phyloP scores from a whole-genome alignment of 2,797 vertebrate genomes.

The Microcaecilia unicolor region DNA sequence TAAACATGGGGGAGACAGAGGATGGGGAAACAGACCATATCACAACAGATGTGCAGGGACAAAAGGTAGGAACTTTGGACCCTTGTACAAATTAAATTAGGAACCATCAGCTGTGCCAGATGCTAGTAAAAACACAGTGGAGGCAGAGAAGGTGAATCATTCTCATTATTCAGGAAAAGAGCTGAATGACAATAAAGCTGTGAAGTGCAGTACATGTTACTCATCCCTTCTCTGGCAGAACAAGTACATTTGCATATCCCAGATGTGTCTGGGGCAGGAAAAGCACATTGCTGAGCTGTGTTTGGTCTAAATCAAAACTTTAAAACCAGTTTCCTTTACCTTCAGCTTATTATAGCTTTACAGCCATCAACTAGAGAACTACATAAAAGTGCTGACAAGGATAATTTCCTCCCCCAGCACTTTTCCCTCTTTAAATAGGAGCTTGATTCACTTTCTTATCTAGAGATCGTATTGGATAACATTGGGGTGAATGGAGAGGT shows the following conservation, averaged over 20 bases:
- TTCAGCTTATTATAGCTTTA: too few species aligned
- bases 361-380: too few species aligned
- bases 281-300: too few species aligned
- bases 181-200: constrained; percentile 36
- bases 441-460: too few species aligned
- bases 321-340: too few species aligned
- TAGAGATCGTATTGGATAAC: too few species aligned
- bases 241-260: neutral
- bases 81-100: constrained; percentile 20
- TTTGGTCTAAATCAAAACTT: too few species aligned
- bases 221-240: neutral
- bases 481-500: too few species aligned
- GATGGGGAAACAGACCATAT: constrained; percentile 77
- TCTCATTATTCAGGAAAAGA: constrained; percentile 41
- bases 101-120: constrained; percentile 20
- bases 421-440: too few species aligned
- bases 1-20: constrained; percentile 92
- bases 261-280: too few species aligned
- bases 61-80: constrained; percentile 68
- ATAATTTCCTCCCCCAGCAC: too few species aligned
- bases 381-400: too few species aligned
- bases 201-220: neutral
- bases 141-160: constrained; percentile 37
- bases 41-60: constrained; percentile 66
- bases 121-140: constrained; percentile 29